These are phyloP conservation scores for Stomatorhinus walkeri DNA, from an alignment of 2,797 vertebrate species.

Conservation along the genomic window DNA sequence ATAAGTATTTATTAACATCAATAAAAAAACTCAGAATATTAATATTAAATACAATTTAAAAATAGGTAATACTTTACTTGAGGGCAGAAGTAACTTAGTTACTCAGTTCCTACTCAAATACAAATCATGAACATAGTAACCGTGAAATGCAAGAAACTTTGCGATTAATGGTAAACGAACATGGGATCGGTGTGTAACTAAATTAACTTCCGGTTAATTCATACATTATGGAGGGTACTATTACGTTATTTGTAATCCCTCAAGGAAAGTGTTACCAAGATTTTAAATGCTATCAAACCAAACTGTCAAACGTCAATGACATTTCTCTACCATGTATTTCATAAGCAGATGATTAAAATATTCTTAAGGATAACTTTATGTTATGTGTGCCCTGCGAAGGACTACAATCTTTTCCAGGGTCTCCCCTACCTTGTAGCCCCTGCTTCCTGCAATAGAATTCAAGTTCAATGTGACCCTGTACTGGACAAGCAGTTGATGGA, in stretches of 20 bases:
- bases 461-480: background rate
- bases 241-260: background rate
- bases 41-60: background rate
- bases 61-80: background rate
- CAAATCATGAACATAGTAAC: background rate
- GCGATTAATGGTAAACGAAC: background rate
- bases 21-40: background rate
- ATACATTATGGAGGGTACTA: background rate
- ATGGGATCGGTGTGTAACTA: background rate
- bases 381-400: background rate
- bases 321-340: background rate
- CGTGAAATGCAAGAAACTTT: background rate
- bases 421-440: background rate
- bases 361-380: background rate
- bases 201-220: background rate
- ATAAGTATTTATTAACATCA: background rate
- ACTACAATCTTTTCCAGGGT: background rate
- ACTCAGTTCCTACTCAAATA: background rate
- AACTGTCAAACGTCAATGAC: background rate
- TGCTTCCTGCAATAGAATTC: background rate
- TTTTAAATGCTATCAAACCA: slow-evolving; percentile 5
- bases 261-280: background rate
- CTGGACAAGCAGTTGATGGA: background rate
- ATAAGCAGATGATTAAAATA: background rate
- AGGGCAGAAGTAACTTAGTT: background rate